Evolutionary conservation across 2,113 vertebrate genomes (phyloP).

Genomic region (cattle (Bos taurus)): DNA sequence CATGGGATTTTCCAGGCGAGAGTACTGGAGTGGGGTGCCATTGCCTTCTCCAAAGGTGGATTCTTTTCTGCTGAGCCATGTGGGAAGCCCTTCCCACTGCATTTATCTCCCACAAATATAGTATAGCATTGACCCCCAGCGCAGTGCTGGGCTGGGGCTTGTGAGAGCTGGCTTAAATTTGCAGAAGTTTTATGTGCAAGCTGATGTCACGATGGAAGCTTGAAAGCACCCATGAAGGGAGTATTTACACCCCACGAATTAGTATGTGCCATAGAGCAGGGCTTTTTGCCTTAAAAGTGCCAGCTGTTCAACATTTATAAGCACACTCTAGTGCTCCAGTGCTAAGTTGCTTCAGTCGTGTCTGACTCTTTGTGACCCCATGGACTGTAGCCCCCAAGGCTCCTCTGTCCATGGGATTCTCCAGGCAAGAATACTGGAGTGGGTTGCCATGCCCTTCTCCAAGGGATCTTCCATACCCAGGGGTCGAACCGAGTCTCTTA

Average conservation of each 20-base stretch:
- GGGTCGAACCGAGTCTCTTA: neutral
- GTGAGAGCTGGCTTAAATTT: no score
- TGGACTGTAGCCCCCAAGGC: neutral
- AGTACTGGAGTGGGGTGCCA: no score
- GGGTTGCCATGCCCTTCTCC: neutral
- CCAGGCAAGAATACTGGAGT: neutral
- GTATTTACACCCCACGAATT: neutral
- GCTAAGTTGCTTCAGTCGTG: neutral
- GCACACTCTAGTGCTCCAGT: neutral
- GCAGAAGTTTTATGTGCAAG: neutral
- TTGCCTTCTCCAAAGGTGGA: neutral
- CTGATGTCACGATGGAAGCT: neutral
- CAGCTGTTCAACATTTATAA: neutral
- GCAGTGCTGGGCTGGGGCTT: neutral
- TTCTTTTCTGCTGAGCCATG: neutral
- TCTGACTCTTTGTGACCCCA: neutral
- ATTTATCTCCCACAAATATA: rapidly evolving
- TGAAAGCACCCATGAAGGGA: neutral
- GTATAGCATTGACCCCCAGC: rapidly evolving
- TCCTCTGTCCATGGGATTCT: neutral
- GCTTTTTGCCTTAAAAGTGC: neutral
- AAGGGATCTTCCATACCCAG: neutral
- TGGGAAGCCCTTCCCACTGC: neutral
- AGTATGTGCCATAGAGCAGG: no score
- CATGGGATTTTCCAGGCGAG: no score